Conservation (phyloP, 2,113 vertebrate species). For the Myotis brandtii region DNA sequence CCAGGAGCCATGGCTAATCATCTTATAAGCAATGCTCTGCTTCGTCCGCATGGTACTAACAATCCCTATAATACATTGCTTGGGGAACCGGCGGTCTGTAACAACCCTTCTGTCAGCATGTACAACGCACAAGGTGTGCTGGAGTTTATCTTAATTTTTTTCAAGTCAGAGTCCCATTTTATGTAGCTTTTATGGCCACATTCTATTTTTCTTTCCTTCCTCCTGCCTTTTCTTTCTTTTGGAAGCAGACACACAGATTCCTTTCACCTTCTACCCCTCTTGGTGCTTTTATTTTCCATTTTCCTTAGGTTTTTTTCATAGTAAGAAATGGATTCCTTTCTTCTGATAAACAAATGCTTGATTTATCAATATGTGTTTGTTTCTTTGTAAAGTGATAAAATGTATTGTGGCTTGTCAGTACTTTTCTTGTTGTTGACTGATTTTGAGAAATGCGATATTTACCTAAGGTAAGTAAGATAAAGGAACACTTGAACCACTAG, state of each 20-base stretch:
- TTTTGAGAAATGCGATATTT: conserved; percentile 82
- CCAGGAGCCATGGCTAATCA: conserved; percentile 99
- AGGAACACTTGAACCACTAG: conserved; percentile 62
- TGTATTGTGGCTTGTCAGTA: conserved; percentile 77
- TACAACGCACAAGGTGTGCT: conserved; percentile 99
- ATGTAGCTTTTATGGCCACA: conserved; percentile 87
- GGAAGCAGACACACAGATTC: conserved; percentile 78
- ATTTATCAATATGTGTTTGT: conserved; percentile 79
- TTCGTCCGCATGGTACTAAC: conserved; percentile 99
- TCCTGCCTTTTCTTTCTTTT: conserved; percentile 75
- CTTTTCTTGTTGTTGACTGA: conserved; percentile 78
- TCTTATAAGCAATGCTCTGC: conserved; percentile 99
- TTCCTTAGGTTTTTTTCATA: conserved; percentile 84
- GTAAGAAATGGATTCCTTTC: conserved; percentile 72
- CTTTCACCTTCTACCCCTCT: conserved; percentile 12
- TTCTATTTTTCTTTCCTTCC: conserved; percentile 71
- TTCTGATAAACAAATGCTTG: conserved; percentile 76
- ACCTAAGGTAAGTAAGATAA: conserved; percentile 87
- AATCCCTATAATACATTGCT: conserved; percentile 99
- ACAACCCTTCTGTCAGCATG: conserved; percentile 99
- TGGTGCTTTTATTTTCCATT: conserved; percentile 82
- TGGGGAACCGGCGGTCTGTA: conserved; percentile 99
- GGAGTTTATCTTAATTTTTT: conserved; percentile 90
- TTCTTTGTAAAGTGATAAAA: conserved; percentile 73
- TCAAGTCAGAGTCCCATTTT: conserved; percentile 88